These are phyloP conservation scores for Gymnothorax javanicus DNA, from an alignment of 2,797 vertebrate species.

Conservation along the genomic window DNA sequence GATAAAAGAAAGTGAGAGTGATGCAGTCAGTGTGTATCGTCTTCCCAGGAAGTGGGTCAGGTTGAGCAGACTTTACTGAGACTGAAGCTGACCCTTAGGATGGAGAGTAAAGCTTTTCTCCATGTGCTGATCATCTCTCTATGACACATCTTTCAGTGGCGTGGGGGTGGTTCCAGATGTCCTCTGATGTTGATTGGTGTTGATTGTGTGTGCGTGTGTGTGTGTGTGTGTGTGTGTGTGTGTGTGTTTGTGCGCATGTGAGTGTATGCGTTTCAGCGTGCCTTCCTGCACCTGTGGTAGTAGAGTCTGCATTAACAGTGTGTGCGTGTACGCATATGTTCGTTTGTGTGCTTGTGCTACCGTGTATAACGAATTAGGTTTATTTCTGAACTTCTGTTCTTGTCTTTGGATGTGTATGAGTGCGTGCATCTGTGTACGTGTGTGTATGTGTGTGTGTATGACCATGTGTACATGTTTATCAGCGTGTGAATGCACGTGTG, in stretches of 20 bases:
- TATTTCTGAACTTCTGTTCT: neutral
- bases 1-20: neutral
- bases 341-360: neutral
- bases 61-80: neutral
- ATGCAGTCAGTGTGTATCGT: neutral
- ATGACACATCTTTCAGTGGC: no score
- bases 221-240: neutral
- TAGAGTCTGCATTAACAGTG: neutral
- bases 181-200: no score
- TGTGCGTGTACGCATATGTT: neutral
- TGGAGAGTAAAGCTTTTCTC: neutral
- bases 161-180: no score
- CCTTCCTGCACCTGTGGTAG: neutral
- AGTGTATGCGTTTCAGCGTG: constrained; percentile 18
- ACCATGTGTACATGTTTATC: no score
- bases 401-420: neutral
- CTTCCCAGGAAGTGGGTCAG: neutral
- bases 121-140: neutral
- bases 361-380: neutral
- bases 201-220: no score
- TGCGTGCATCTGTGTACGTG: constrained; percentile 6
- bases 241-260: neutral
- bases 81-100: neutral
- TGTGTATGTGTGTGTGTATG: neutral
- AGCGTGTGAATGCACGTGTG: neutral